Conservation (phyloP, 2,888 invertebrate genomes). For the Carabus problematicus region DNA sequence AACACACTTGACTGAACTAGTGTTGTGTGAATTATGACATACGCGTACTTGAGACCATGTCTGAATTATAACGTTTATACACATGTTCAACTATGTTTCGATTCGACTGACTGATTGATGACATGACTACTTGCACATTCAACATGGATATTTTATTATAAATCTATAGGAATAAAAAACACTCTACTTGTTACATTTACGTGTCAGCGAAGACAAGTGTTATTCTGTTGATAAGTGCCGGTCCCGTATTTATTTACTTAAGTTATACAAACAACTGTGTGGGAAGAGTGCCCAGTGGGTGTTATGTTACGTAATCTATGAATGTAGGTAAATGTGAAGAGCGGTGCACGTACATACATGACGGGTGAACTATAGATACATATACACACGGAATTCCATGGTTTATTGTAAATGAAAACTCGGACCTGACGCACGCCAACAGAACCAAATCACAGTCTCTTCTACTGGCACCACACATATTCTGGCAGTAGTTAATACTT, state of each 20-base stretch:
- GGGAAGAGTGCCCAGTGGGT: conserved; percentile 43
- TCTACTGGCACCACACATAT: conserved; percentile 57
- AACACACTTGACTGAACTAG: too few relatives aligned
- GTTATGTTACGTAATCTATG: conserved; percentile 5
- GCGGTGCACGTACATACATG: conserved; percentile 33
- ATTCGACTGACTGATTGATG: conserved; percentile 22
- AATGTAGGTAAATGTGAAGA: conserved; percentile 45
- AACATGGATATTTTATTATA: conserved; percentile 46
- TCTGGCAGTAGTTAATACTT: conserved; percentile 54
- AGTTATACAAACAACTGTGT: too few relatives aligned
- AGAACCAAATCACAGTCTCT: conserved; percentile 54
- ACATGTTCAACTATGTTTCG: background rate
- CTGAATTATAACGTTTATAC: too few relatives aligned
- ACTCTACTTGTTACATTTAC: conserved; percentile 48
- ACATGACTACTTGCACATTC: conserved; percentile 12
- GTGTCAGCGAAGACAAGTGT: conserved; percentile 52
- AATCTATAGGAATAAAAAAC: conserved; percentile 51
- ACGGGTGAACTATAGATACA: background rate
- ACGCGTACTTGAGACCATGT: too few relatives aligned
- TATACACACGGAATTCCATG: background rate
- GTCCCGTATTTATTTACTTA: conserved; percentile 45
- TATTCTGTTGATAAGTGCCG: conserved; percentile 56
- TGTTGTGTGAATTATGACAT: too few relatives aligned
- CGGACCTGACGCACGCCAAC: conserved; percentile 2
- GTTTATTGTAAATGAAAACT: conserved; percentile 12